Base-by-base conservation (phyloP, 2,797 vertebrate genomes). In the Cynopterus sphinx region DNA sequence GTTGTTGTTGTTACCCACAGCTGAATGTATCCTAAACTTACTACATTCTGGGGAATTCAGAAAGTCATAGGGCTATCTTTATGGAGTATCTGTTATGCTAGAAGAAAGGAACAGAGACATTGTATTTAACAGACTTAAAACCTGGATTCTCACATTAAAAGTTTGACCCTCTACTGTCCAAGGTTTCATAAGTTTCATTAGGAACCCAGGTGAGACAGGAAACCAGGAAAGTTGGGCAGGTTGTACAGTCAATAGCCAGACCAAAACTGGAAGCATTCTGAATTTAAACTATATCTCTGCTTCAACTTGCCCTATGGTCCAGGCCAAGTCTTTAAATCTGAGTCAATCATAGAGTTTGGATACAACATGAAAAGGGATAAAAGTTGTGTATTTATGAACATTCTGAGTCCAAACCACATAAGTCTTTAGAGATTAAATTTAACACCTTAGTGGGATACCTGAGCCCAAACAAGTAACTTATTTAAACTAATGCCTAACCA, bases 401-500 rank as follows among this genome's bases (percentile, higher is more conserved):
- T 41, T 73, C 53, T 57, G 46, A 94, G 22, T 78, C 55, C 61
- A 88, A 89, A 75, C 17, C 78, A 24, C 4, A 0, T 28, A 63
- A 33, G 24, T 51, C 59, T 84, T 95, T 63, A 65, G 83, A 90
- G 94, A 95, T 97, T 78, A 87, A 93, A 95, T 89, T 83, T 88
- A 90, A 94, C 59, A 94, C 94, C 61, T 28, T 41, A n/a, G 28
- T 31, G 61, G 87, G 70, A 86, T 53, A 95, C 24, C 70, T 89
- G 83, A 96, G 51, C 26, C 51, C 63, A 49, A 87, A 84, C 21
- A 83, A 70, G 86, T 70, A 88, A 90, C 31, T 97, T 95, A 71
- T 15, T 96, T 97, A 97, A 96, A 94, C 82, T 78, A 92, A 92
- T 57, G 82, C 77, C 36, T 63, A 93, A 55, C 28, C 59, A 88